Evolutionary conservation across 35 echinoderm and acorn worm genomes (phyloP), one percentile per base, ranked within the genome.

Genomic region (Acanthaster planci): DNA sequence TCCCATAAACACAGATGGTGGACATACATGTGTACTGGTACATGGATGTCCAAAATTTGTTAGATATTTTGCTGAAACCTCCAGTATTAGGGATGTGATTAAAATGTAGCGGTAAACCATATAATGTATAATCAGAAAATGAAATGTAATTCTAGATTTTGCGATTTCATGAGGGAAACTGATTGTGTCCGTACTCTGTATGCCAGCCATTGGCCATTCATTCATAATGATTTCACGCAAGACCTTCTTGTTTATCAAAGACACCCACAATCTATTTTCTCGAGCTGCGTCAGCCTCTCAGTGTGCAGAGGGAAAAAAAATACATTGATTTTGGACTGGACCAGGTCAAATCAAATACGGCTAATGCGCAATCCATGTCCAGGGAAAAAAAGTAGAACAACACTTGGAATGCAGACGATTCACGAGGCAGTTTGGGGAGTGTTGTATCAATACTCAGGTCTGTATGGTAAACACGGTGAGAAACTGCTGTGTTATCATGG

Each of bases 291-390:
- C 64, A 72, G 34, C 23, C 42, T 12, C 42, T 47, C 42, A 12
- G 42, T 47, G 42, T 72, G 64, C 1, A 29, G 30, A 72, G 26
- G 64, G 10, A 34, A 72, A 29, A 60, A 68, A 72, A 72, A 31
- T 31, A 34, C 34, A 72, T 72, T 34, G 64, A 72, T 72, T 72
- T 72, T 21, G 34, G 64, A 10, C 64, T 29, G 26, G 30, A 31
- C 29, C 64, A 72, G 64, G 64, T 34, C 64, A 72, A 72, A 72
- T 72, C 64, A 72, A 72, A 72, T 72, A 72, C 23, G 26, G 64
- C 64, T 72, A 72, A 72, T 72, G 64, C 64, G 64, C 64, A 72
- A 72, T 72, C 30, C 64, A 2, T 72, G 64, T 72, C 30, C 64
- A 10, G 64, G 30, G 42, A 47, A 47, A 47, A n/a, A 29, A 72